Conservation (phyloP, 1,140 invertebrate genomes). For the Eulimnadia texana region DNA sequence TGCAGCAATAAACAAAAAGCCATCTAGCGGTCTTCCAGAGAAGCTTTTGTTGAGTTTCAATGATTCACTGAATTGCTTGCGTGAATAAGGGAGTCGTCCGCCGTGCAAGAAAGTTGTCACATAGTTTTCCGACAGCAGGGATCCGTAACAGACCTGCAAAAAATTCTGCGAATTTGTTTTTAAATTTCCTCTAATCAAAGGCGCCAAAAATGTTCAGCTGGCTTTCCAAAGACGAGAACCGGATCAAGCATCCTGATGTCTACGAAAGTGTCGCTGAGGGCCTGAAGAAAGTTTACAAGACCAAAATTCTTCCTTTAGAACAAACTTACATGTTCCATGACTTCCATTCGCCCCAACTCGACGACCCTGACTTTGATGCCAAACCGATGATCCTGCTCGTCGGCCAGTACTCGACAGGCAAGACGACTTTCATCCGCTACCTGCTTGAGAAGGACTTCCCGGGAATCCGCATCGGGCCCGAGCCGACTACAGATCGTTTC, state of each 20-base stretch:
- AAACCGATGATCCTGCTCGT: conserved; percentile 97
- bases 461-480: conserved; percentile 86
- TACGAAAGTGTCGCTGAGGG: conserved; percentile 77
- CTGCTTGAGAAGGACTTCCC: conserved; percentile 87
- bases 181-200: too few relatives aligned
- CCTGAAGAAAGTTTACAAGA: conserved; percentile 79
- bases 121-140: too few relatives aligned
- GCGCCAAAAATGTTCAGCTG: conserved; percentile 56
- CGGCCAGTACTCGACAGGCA: conserved; percentile 97
- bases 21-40: not conserved
- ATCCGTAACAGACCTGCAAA: too few relatives aligned
- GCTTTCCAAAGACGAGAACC: conserved; percentile 51
- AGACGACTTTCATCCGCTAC: conserved; percentile 96
- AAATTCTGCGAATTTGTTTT: too few relatives aligned
- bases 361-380: conserved; percentile 97
- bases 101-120: not conserved
- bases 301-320: conserved; percentile 83
- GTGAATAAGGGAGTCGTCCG: not conserved
- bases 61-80: not conserved
- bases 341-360: conserved; percentile 85
- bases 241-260: conserved; percentile 64
- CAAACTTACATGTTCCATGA: conserved; percentile 89
- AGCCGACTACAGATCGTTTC: conserved; percentile 95
- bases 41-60: too few relatives aligned
- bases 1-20: not conserved